These are phyloP conservation scores for Apodemus speciosus DNA, from an alignment of 2,113 vertebrate genomes.

Conservation along the genomic window DNA sequence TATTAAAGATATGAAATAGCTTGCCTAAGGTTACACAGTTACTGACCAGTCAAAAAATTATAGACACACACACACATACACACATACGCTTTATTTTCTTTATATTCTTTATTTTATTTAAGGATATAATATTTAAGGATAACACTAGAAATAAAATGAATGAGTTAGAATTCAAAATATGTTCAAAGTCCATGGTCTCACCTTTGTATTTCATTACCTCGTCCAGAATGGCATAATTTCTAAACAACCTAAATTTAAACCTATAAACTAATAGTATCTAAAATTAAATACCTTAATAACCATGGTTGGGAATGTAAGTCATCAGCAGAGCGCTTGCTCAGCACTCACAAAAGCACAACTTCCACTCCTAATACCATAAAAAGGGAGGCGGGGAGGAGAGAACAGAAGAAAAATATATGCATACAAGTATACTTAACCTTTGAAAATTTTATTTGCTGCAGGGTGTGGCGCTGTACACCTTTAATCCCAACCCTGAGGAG, in stretches of 20 bases:
- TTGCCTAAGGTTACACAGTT: constrained; percentile 5
- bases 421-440: not conserved
- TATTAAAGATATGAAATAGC: constrained; percentile 10
- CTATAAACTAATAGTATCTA: not conserved
- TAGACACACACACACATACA: too few species aligned
- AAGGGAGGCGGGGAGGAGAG: not conserved
- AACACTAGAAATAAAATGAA: not conserved
- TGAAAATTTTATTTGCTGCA: constrained; percentile 23
- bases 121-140: constrained; percentile 11
- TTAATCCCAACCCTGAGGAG: too few species aligned
- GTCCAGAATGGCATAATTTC: not conserved
- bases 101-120: constrained; percentile 11
- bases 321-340: not conserved
- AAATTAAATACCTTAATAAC: constrained; percentile 51
- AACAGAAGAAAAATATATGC: not conserved
- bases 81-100: not conserved
- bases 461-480: not conserved
- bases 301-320: not conserved
- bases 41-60: not conserved
- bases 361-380: not conserved
- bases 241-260: constrained; percentile 34
- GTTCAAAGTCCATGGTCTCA: not conserved
- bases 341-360: not conserved
- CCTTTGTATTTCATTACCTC: not conserved
- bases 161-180: not conserved